These are phyloP conservation scores for Arrhamphus sclerolepis DNA, from an alignment of 2,797 vertebrate genomes.

Conservation along the genomic window DNA sequence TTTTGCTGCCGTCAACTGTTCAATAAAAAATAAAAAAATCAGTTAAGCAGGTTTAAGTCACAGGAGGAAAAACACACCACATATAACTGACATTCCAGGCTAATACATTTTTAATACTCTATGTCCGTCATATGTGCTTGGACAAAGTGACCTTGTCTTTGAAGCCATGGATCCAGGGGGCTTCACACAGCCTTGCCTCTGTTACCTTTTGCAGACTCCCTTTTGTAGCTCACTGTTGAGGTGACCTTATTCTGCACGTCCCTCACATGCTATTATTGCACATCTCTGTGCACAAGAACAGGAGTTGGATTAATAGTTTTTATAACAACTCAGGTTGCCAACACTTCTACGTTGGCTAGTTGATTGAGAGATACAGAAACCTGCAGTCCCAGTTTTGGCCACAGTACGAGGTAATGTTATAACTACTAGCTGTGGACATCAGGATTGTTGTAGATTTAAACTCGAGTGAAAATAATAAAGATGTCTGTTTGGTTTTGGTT, in stretches of 20 bases:
- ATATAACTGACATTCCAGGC: background rate
- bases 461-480: background rate
- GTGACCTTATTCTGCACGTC: slow-evolving; percentile 34
- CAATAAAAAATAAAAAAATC: background rate
- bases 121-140: background rate
- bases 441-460: background rate
- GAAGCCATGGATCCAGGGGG: slow-evolving; percentile 36
- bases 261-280: slow-evolving; percentile 42
- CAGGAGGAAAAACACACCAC: background rate
- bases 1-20: background rate
- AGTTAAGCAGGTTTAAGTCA: background rate
- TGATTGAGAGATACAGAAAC: too few relatives aligned
- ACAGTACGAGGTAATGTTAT: too few relatives aligned
- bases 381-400: too few relatives aligned
- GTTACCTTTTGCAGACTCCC: slow-evolving; percentile 22
- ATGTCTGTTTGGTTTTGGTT: background rate
- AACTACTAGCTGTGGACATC: too few relatives aligned
- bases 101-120: background rate
- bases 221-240: slow-evolving; percentile 45
- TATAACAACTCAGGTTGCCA: background rate
- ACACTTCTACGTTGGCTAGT: too few relatives aligned
- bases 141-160: slow-evolving; percentile 37
- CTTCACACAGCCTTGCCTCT: slow-evolving; percentile 12
- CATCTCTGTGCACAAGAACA: slow-evolving; percentile 34
- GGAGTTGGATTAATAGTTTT: slow-evolving; percentile 33